Percentiles rank a stretch among this genome's conserved stretches.
These are phyloP conservation scores for Pelodytes ibericus DNA, from an alignment of 2,797 vertebrate genomes.

Conservation along the genomic window DNA sequence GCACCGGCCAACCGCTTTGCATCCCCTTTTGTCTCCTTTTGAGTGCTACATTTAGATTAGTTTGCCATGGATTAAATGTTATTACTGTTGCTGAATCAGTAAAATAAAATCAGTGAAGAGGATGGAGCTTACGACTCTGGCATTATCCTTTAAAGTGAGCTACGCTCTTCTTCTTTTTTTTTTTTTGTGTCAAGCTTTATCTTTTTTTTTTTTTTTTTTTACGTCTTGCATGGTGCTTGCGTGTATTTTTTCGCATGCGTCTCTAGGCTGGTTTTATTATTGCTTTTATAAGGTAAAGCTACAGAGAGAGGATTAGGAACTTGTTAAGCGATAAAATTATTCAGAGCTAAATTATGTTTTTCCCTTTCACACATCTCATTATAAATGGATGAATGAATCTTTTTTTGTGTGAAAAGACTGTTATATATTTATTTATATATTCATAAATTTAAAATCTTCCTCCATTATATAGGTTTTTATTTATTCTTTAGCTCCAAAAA, in stretches of 20 bases:
- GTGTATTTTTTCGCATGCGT: not conserved
- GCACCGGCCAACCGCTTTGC: conserved; percentile 65
- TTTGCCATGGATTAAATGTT: conserved; percentile 75
- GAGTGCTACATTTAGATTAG: conserved; percentile 79
- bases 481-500: conserved; percentile 43
- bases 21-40: conserved; percentile 72
- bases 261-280: conserved; percentile 18
- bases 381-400: conserved; percentile 44
- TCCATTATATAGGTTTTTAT: conserved; percentile 30
- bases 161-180: conserved; percentile 22
- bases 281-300: conserved; percentile 55
- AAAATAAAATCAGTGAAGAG: conserved; percentile 65
- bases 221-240: conserved; percentile 15
- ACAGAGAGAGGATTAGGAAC: conserved; percentile 59
- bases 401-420: no score
- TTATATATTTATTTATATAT: no score
- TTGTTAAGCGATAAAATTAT: conserved; percentile 66
- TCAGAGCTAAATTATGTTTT: conserved; percentile 59
- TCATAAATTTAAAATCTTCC: no score
- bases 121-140: conserved; percentile 64
- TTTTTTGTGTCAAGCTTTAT: conserved; percentile 45
- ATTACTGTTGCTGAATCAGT: conserved; percentile 70
- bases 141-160: conserved; percentile 60
- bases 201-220: conserved; percentile 11
- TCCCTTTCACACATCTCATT: conserved; percentile 56